A percentile compares a stretch with the other conserved stretches of the same genome.
These are phyloP conservation scores for Hippocampus guttulatus DNA, from an alignment of 2,113 vertebrate species.

Conservation along the genomic window DNA sequence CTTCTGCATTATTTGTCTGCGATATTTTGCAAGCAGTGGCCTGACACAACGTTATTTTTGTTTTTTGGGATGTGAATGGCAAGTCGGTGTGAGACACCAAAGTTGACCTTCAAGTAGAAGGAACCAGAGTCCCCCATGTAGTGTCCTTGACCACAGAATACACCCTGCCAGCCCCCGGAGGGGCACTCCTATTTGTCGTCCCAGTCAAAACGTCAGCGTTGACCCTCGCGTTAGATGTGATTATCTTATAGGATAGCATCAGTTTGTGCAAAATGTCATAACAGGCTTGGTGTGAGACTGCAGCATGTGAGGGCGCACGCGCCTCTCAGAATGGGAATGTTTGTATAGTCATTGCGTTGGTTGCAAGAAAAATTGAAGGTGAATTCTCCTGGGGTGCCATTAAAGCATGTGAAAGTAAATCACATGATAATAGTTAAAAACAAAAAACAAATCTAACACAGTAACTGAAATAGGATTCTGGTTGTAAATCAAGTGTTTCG, in stretches of 20 bases:
- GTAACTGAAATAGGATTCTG: background rate
- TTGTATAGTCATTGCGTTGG: background rate
- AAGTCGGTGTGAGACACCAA: background rate
- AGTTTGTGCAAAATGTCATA: constrained; percentile 10
- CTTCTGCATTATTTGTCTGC: background rate
- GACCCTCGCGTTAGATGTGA: background rate
- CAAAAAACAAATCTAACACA: background rate
- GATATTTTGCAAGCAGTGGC: no score
- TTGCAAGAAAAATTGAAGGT: background rate
- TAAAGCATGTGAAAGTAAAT: background rate
- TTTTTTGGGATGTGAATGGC: background rate
- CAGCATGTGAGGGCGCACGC: constrained; percentile 5
- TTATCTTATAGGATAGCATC: background rate
- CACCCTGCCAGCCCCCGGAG: background rate
- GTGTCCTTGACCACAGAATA: constrained; percentile 30
- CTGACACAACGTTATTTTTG: background rate
- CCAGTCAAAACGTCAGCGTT: constrained; percentile 15
- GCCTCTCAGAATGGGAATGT: constrained; percentile 12
- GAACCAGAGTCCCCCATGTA: background rate
- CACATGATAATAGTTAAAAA: background rate
- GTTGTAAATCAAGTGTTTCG: background rate
- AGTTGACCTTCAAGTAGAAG: constrained; percentile 19
- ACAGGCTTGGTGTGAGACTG: constrained; percentile 14
- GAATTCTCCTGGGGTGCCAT: background rate
- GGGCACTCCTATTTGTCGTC: constrained; percentile 10